Evolutionary conservation across 2,797 vertebrate genomes (phyloP), one percentile per base, ranked within the genome.

Genomic region (Notolepis coatsorum): DNA sequence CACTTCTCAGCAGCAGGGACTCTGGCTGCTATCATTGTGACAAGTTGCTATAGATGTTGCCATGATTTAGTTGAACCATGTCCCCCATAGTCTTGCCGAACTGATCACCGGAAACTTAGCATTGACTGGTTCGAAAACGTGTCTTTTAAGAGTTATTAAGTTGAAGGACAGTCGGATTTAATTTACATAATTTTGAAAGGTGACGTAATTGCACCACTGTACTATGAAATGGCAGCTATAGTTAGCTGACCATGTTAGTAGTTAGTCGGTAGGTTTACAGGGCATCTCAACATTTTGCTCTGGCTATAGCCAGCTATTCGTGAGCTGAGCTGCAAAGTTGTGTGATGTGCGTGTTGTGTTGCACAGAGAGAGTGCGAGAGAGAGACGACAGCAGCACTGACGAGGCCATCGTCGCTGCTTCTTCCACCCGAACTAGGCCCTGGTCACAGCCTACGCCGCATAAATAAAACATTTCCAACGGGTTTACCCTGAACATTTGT

Each of bases 401-500:
- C 85, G 85, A 90, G 88, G 88, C 89, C 88, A 86, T 83, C 82
- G 79, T 73, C 74, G 73, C n/a, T n/a, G n/a, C n/a, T n/a, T n/a
- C 87, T 86, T 80, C 84, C 90, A 91, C 84, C 88, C 84, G 76
- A 86, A 82, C 85, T 91, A 92, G 91, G 91, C 91, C 92, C 49
- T 49, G 30, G 49, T 46, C 74, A 25, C 77, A 92, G 88, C 87
- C 89, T 89, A 82, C 79, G 79, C 84, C 82, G 88, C 87, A 90
- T 91, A 89, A 90, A 91, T 91, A 89, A 89, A 89, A 91, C 86
- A 90, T 89, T 79, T 85, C n/a, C 53, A 80, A 67, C 71, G 61
- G 54, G 70, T 72, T n/a, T 59, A 65, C 42, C 68, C 42, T 72
- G 39, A 67, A 74, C 68, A 80, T 79, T 66, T 64, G 41, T 48